Evolutionary conservation across 2,888 invertebrate species (phyloP), one percentile per base, ranked within the genome.

Genomic region (Orthosia gracilis): DNA sequence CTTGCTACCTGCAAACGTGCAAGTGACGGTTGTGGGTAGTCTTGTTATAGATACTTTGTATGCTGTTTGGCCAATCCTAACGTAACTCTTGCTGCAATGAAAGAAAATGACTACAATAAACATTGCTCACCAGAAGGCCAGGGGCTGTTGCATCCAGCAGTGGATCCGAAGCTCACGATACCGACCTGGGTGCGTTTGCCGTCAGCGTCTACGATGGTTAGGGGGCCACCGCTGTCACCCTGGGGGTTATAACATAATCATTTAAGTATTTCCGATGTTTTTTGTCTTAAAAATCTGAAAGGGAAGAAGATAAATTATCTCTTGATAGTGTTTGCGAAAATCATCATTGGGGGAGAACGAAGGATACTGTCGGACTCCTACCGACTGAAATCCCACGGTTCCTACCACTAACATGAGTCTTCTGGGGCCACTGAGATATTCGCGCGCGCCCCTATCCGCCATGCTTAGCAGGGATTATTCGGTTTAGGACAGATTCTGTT

Each of bases 161-260:
- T 40, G 50, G 92, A 91, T 0, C 93, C 95, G 83, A 95, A 95
- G 91, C 95, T 95, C 78, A 94, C 94, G 15, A 95, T 84, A 3
- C 95, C 95, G 5, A 95, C 88, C 93, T 93, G 91, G 31, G 94
- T 95, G 61, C 88, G 89, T 45, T 78, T 13, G 0, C 93, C 93
- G 84, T 96, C 94, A 5, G 74, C 23, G 70, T 96, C 94, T 13
- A 88, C 80, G 9, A 91, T 3, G 12, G 94, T 93, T 75, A 96
- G 84, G 0, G 94, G 92, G 65, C 94, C 93, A 71, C 95, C 93
- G 78, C 94, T 94, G 92, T 95, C 95, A 54, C 95, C 95, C 95
- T 95, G 55, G 1, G 9, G 2, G 0, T 17, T 18, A 40, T 3
- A n/a, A 62, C 13, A 59, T 52, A 9, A 45, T 54, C 3, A 54